Percentiles rank a stretch among this genome's conserved stretches.
Conservation (phyloP, 2,888 invertebrate genomes). For the Limnephilus auricula region DNA sequence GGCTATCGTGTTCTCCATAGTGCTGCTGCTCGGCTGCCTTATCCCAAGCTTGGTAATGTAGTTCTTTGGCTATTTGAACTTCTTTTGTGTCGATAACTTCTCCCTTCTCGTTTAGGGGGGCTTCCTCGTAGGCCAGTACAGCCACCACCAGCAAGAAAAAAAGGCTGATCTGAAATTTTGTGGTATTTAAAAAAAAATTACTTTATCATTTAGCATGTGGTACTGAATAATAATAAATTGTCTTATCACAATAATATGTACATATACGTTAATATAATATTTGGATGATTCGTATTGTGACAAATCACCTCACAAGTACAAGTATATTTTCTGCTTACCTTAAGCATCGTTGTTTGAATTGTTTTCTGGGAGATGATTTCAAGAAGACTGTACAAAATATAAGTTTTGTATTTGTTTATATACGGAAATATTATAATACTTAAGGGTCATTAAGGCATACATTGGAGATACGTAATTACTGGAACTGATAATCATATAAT, state of each 20-base stretch:
- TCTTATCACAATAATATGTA: too few relatives aligned
- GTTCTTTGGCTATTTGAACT: background rate
- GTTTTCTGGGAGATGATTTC: background rate
- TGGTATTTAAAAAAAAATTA: too few relatives aligned
- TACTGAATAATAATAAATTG: too few relatives aligned
- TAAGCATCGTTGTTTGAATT: background rate
- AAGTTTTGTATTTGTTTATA: background rate
- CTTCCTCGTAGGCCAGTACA: background rate
- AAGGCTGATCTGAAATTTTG: constrained; percentile 22
- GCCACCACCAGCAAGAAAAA: constrained; percentile 12
- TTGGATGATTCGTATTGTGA: too few relatives aligned
- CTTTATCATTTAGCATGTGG: too few relatives aligned
- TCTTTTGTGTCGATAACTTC: constrained; percentile 19
- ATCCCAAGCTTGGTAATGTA: background rate
- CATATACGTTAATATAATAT: too few relatives aligned
- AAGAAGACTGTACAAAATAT: background rate
- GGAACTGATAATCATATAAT: background rate
- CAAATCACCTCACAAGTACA: too few relatives aligned
- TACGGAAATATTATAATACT: background rate
- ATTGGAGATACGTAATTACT: background rate
- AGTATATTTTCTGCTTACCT: background rate
- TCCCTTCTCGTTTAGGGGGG: background rate
- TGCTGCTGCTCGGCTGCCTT: background rate
- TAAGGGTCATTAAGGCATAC: background rate
- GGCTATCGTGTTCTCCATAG: background rate